phyloP scores from a whole-genome alignment of 1,140 invertebrate species.

The Drosophila varians region DNA sequence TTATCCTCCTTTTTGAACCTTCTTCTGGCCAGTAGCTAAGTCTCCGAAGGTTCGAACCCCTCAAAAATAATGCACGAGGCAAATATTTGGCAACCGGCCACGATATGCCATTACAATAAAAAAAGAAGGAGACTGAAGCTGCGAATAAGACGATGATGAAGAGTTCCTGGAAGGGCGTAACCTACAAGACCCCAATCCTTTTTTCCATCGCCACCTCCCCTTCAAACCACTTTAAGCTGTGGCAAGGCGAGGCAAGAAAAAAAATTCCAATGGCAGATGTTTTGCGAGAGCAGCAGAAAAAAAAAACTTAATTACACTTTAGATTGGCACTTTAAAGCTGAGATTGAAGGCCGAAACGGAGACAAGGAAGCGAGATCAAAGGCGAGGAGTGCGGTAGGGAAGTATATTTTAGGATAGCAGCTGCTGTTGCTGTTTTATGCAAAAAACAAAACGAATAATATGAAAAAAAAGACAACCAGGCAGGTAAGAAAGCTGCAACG shows the following conservation, averaged over 20 bases:
- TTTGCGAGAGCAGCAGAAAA: slow-evolving; percentile 37
- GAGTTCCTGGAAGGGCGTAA: slow-evolving; percentile 55
- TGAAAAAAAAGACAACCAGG: slow-evolving; percentile 13
- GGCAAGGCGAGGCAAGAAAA: slow-evolving; percentile 16
- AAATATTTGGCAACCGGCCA: slow-evolving; percentile 44
- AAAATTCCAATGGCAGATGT: slow-evolving; percentile 64
- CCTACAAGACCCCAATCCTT: slow-evolving; percentile 15
- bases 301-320: slow-evolving; percentile 74
- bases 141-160: slow-evolving; percentile 26
- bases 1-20: slow-evolving; percentile 7
- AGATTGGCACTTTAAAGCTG: slow-evolving; percentile 60
- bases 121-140: neutral
- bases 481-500: slow-evolving; percentile 70
- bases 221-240: slow-evolving; percentile 43
- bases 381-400: neutral
- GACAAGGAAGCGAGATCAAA: neutral
- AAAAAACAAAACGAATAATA: slow-evolving; percentile 4
- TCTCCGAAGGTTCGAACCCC: slow-evolving; percentile 7
- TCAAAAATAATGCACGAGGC: slow-evolving; percentile 32
- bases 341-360: slow-evolving; percentile 72
- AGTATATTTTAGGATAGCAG: slow-evolving; percentile 55
- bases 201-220: neutral
- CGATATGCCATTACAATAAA: neutral
- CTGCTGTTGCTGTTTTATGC: slow-evolving; percentile 34
- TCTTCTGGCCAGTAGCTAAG: slow-evolving; percentile 10